Evolutionary conservation across 2,888 invertebrate genomes (phyloP).

Genomic region (Subacronicta megacephala): DNA sequence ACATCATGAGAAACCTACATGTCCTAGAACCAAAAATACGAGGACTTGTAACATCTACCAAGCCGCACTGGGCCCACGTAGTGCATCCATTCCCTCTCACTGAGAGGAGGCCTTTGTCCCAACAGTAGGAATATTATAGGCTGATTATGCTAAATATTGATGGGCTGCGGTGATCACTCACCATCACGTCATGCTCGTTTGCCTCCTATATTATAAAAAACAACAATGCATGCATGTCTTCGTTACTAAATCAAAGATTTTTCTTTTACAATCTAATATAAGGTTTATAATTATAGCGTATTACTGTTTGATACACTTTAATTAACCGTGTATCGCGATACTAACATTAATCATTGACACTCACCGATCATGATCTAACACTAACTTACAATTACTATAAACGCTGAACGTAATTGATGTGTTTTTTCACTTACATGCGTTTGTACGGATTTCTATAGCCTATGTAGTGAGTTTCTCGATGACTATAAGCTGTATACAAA

Average conservation of each 20-base stretch:
- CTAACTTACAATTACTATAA: conserved; percentile 66
- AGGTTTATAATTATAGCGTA: conserved; percentile 71
- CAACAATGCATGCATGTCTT: not conserved
- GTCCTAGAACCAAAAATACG: too few relatives aligned
- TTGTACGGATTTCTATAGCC: not conserved
- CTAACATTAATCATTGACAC: conserved; percentile 76
- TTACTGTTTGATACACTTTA: conserved; percentile 77
- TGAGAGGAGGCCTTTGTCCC: too few relatives aligned
- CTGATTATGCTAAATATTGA: too few relatives aligned
- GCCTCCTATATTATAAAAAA: not conserved
- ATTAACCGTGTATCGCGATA: conserved; percentile 66
- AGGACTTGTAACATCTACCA: too few relatives aligned
- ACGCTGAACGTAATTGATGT: conserved; percentile 49
- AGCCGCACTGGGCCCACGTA: too few relatives aligned
- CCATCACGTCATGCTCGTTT: too few relatives aligned
- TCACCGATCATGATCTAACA: conserved; percentile 65
- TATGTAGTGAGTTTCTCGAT: not conserved
- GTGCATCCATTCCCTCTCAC: too few relatives aligned
- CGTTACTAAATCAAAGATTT: conserved; percentile 1
- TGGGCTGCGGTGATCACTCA: too few relatives aligned
- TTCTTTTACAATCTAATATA: conserved; percentile 43
- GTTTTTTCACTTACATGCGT: conserved; percentile 48
- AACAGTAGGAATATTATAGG: too few relatives aligned
- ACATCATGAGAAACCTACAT: too few relatives aligned
- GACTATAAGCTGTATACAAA: not conserved